Base-by-base conservation (phyloP, 2,888 invertebrate genomes). In the Stegophylla sp. region DNA sequence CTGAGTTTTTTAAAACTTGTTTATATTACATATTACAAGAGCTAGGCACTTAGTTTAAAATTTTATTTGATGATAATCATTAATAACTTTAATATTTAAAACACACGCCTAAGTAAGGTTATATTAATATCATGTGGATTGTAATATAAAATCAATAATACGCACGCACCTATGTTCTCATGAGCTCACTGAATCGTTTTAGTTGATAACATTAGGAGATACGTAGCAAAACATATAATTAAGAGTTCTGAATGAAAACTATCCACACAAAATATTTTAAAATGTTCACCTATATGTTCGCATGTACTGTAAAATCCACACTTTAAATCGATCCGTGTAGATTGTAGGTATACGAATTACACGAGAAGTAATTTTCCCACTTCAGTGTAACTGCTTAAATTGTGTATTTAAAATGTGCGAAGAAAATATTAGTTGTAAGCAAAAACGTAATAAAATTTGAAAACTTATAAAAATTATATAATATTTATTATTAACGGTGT, bases 241-340 rank as follows among this genome's bases (percentile, higher is more conserved):
- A 56, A 56, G 2, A 53, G n/a, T n/a, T 53, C 15, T 5, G 34
- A 3, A 34, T 34, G 34, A 34, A 34, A 34, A 7, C 34, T 34
- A 7, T 34, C 7, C 34, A 34, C 34, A n/a, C n/a, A n/a, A n/a
- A 34, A 34, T 34, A 34, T n/a, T 34, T 34, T 7, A 7, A 34
- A 34, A 34, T 7, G 34, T 34, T 34, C 3, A 34, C 3, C 13
- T 12, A 51, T 12, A 51, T 69, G 51, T 28, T 51, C n/a, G 13
- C 69, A 69, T 48, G 20, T 69, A 69, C 69, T 51, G 34, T 69
- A 20, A 20, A 20, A 20, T 28, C 51, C n/a, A 53, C 28, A 51
- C 12, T 51, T 34, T 12, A 69, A 28, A 28, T 69, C 69, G 51
- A 69, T 69, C 69, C 51, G 3, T 69, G 28, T 34, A n/a, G 5